Evolutionary conservation across 2,113 vertebrate species (phyloP).

Genomic region (Bucco capensis): DNA sequence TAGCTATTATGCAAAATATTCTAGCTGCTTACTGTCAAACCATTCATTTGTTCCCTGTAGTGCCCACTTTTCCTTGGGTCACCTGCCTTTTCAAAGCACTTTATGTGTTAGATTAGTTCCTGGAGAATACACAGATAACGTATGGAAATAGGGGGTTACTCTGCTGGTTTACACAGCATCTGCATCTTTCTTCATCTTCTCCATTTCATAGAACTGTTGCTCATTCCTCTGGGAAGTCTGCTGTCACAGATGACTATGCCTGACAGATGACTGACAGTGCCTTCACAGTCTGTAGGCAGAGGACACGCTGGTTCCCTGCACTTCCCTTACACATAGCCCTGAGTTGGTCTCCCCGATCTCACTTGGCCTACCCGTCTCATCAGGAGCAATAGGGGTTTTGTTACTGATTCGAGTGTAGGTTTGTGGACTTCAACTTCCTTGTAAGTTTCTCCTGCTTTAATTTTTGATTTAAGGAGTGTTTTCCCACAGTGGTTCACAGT

Average conservation of each 20-base stretch:
- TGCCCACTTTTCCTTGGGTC: neutral
- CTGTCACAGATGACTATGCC: neutral
- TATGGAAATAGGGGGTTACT: neutral
- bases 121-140: neutral
- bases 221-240: neutral
- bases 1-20: neutral
- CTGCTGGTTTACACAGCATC: neutral
- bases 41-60: neutral
- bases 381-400: neutral
- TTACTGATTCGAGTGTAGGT: neutral
- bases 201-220: neutral
- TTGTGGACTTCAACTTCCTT: neutral
- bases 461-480: neutral
- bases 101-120: neutral
- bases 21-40: neutral
- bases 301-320: neutral
- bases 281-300: neutral
- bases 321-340: neutral
- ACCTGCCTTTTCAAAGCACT: neutral
- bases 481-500: rapidly evolving
- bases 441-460: neutral
- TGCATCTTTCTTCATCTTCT: neutral
- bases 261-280: neutral
- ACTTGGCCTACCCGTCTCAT: neutral
- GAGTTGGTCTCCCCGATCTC: neutral